Base-by-base conservation (phyloP, 2,113 vertebrate species). In the Polypterus bichir region DNA sequence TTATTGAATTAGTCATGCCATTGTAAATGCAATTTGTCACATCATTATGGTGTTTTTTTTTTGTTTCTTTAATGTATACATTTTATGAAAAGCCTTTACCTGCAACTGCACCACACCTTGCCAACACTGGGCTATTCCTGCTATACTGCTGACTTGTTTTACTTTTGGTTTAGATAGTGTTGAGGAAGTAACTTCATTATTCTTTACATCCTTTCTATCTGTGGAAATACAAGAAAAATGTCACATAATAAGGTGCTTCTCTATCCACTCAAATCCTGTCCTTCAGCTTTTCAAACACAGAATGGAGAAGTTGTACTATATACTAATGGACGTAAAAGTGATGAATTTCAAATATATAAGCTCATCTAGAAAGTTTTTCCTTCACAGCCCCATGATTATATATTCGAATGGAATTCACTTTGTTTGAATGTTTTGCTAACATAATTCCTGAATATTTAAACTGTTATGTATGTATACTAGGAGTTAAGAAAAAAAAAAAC, bases 101-200 rank as follows among this genome's bases (percentile, higher is more conserved):
- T 90, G 88, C 44, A 73, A 73, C 77, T 88, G 86, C 47, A 92
- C 89, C 51, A 92, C 87, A 0, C 75, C 84, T 53, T 87, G 81
- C 90, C 90, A 93, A 67, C 91, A 92, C 70, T 75, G 80, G 1
- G 80, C 84, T 27, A 92, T 84, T 61, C 81, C 83, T 46, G 78
- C 68, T 3, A 88, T 84, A 69, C 85, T 81, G 66, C 86, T 84
- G 6, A 71, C 74, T 66, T 71, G 83, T 72, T 78, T 81, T 48
- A 64, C 69, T 57, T 46, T 77, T 0, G 54, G 75, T 60, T 81
- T 84, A 1, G 73, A 62, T 5, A 68, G 73, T 3, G 75, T 67
- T 1, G 73, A 72, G 27, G 76, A 70, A 0, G n/a, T 66, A 0
- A 49, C 5, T 44, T 89, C 83, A 73, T 86, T 84, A 74, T 73